Conservation (phyloP, 2,113 vertebrate species). For the Galemys pyrenaicus region DNA sequence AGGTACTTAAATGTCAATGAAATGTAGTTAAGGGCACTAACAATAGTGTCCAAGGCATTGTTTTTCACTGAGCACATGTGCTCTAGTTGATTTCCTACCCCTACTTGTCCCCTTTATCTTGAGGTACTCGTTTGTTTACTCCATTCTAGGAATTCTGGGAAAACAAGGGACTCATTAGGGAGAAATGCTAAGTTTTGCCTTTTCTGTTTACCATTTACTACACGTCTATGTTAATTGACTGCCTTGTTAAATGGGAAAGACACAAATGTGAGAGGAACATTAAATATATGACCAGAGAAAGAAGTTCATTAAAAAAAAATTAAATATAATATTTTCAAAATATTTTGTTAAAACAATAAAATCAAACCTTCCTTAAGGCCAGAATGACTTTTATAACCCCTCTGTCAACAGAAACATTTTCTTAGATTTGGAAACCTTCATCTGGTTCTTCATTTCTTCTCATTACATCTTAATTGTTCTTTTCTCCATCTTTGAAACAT, state of each 20-base stretch:
- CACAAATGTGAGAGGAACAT: no score
- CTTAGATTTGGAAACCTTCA: not conserved
- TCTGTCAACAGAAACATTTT: not conserved
- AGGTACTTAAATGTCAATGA: not conserved
- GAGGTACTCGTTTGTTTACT: not conserved
- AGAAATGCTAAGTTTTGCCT: not conserved
- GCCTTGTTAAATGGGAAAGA: not conserved
- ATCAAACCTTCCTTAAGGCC: not conserved
- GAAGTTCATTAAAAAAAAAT: not conserved
- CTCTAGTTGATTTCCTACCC: not conserved
- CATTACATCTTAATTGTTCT: not conserved
- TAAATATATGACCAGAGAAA: not conserved
- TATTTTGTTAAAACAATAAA: constrained; percentile 19
- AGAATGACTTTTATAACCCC: not conserved
- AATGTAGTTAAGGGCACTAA: no score
- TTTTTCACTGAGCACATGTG: not conserved
- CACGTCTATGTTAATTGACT: not conserved
- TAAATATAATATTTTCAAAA: not conserved
- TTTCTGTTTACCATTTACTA: not conserved
- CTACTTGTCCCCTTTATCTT: not conserved
- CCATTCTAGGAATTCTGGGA: not conserved
- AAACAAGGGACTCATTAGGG: not conserved
- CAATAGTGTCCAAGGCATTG: not conserved
- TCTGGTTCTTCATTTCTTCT: not conserved
- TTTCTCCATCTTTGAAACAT: not conserved